Conservation (phyloP, 2,797 vertebrate species). For the Ceryle rudis region DNA sequence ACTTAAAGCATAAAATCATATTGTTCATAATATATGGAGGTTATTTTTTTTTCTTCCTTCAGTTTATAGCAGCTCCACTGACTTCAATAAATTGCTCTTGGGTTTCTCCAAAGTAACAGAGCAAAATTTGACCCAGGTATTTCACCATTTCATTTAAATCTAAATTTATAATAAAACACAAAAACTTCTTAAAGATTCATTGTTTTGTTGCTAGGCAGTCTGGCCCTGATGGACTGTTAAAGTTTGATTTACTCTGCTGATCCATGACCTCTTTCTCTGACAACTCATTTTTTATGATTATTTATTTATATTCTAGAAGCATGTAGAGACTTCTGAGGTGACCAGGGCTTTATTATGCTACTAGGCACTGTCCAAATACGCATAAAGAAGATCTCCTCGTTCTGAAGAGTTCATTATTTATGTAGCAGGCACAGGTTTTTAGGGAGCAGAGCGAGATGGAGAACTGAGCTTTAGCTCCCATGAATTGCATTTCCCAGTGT, state of each 20-base stretch:
- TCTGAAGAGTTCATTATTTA: neutral
- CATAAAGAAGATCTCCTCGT: neutral
- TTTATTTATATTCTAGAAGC: slow-evolving; percentile 29
- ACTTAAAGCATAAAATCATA: neutral
- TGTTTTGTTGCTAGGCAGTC: slow-evolving; percentile 49
- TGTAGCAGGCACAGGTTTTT: neutral
- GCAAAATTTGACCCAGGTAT: slow-evolving; percentile 26
- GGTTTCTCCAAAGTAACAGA: neutral
- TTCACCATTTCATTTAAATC: slow-evolving; percentile 33
- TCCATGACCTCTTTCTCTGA: slow-evolving; percentile 39
- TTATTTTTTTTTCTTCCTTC: neutral
- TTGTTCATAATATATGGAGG: neutral
- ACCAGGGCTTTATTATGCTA: neutral
- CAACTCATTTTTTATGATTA: slow-evolving; percentile 49
- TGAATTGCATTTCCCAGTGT: neutral
- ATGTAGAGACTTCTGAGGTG: neutral
- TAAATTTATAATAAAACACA: slow-evolving; percentile 37
- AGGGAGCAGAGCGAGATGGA: neutral
- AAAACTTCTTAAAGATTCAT: slow-evolving; percentile 53
- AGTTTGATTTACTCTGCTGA: slow-evolving; percentile 60
- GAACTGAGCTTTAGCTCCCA: neutral
- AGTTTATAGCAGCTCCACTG: neutral
- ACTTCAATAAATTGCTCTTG: slow-evolving; percentile 3
- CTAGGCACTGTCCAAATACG: slow-evolving; percentile 5
- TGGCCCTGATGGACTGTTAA: slow-evolving; percentile 31